Base-by-base conservation (phyloP, 2,797 vertebrate species). In the Clarias pachynema region DNA sequence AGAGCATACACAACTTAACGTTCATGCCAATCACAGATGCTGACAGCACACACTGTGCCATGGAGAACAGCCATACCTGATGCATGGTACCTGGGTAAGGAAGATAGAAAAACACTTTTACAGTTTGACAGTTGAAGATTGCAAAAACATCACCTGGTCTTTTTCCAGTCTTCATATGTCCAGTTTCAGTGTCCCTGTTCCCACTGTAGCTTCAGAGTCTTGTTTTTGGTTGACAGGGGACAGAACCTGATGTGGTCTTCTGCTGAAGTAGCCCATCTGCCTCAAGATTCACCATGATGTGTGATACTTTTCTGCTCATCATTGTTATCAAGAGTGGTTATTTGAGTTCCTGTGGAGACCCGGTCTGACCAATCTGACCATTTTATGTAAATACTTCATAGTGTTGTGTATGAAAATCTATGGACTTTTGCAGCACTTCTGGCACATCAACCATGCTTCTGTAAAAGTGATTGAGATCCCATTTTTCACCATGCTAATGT, bases 31-130 rank as follows among this genome's bases (percentile, higher is more conserved):
- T 91, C 57, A 93, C 66, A 15, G 80, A 86, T 22, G 93, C 88
- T 8, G 90, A 93, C 34, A 95, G 31, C 56, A 92, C 73, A 87
- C 94, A 94, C 87, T 95, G 92, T 70, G 89, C 92, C 59, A 94
- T 29, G 8, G 91, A 92, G 84, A 91, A 93, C 4, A 95, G 89
- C 94, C 94, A 95, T 9, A 90, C 63, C 29, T 88, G 57, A 37
- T 93, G 92, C 94, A 95, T 95, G 81, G 68, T 65, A 14, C 87
- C 88, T 94, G 91, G 63, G 22, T 53, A 18, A 74, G 49, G 7
- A 81, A 72, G 24, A 40, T 26, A 82, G 29, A 26, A 34, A 63
- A 40, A 63, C 44, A 63, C 26, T n/a, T 34, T n/a, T 62, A 63
- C n/a, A n/a, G n/a, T n/a, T n/a, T n/a, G n/a, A 77, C 26, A 34